phyloP scores from a whole-genome alignment of 2,888 invertebrate species.

The Dysmachus trigonus region DNA sequence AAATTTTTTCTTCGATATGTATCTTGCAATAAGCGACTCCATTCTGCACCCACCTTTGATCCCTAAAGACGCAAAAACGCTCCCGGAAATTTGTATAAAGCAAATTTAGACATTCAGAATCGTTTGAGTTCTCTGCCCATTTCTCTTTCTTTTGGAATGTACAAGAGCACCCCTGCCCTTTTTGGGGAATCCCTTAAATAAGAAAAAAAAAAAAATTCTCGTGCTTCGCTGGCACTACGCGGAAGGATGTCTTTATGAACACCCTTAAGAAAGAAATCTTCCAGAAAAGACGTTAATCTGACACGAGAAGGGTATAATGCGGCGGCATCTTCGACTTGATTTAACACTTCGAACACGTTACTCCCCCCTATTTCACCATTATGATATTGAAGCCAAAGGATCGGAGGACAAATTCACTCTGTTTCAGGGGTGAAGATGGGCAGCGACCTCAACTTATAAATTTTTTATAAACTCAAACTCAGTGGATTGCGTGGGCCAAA shows the following conservation, averaged over 20 bases:
- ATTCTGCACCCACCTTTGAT: neutral
- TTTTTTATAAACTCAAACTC: neutral
- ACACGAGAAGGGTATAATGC: constrained; percentile 6
- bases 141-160: neutral
- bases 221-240: neutral
- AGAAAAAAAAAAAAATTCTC: neutral
- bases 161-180: neutral
- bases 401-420: neutral
- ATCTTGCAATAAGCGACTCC: neutral
- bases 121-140: neutral
- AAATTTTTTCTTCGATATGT: neutral
- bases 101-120: neutral
- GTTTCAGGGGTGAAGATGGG: neutral
- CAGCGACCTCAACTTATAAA: neutral
- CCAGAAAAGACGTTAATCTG: constrained; percentile 8
- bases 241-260: neutral
- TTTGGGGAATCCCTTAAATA: neutral
- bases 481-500: neutral
- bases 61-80: neutral
- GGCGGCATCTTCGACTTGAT: constrained; percentile 13
- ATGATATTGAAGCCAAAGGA: neutral
- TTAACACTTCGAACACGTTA: constrained; percentile 19
- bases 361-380: neutral
- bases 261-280: neutral
- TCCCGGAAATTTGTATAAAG: neutral